Evolutionary conservation across 1,140 invertebrate species (phyloP).

Genomic region (Theocolax elegans): DNA sequence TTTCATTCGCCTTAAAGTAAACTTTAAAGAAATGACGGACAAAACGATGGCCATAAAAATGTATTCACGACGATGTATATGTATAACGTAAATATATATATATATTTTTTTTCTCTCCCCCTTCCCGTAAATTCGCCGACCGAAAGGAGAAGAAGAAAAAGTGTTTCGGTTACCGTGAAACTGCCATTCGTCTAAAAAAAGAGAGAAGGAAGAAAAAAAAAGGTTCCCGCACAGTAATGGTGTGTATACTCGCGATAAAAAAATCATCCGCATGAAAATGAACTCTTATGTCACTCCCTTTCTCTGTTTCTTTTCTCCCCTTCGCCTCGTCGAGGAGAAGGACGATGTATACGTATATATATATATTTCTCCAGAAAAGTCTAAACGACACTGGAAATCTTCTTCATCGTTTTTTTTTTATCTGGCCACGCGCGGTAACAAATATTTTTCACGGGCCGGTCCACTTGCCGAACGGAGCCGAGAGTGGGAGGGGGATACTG

Average conservation of each 20-base stretch:
- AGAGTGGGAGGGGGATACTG: neutral
- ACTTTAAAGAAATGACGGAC: conserved; percentile 18
- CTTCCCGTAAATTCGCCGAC: conserved; percentile 9
- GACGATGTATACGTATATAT: neutral
- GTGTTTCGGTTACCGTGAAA: conserved; percentile 16
- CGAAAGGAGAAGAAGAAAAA: conserved; percentile 5
- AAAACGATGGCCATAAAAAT: conserved; percentile 22
- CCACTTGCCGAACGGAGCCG: neutral
- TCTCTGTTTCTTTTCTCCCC: neutral
- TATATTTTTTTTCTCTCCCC: no score
- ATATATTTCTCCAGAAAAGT: conserved; percentile 3
- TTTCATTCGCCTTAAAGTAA: conserved; percentile 1
- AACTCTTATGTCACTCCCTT: conserved; percentile 21
- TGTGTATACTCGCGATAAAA: conserved; percentile 39
- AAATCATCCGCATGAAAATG: conserved; percentile 42
- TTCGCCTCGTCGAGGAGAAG: neutral
- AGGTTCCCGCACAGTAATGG: conserved; percentile 42
- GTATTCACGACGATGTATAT: neutral
- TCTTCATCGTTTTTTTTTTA: no score
- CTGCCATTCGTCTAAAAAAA: conserved; percentile 35
- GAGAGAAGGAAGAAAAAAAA: conserved; percentile 30
- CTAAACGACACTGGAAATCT: no score
- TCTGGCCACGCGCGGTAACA: neutral
- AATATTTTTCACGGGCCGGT: neutral
- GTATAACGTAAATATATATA: no score